Percentiles rank a stretch among this genome's conserved stretches.
These are phyloP conservation scores for Patiria miniata DNA, from an alignment of 35 echinoderm and acorn worm genomes.

Conservation along the genomic window DNA sequence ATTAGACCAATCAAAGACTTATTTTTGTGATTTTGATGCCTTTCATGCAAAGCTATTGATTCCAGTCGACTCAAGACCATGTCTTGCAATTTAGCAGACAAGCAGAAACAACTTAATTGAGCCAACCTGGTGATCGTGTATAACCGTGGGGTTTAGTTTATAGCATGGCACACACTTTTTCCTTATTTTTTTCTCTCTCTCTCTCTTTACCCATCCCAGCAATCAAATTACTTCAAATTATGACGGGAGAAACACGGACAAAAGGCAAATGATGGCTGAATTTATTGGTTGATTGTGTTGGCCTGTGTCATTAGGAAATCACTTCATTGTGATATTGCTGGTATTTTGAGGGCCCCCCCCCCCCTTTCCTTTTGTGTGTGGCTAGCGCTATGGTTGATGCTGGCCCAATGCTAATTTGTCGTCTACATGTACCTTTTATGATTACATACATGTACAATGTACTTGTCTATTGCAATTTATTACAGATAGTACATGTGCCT, in stretches of 20 bases:
- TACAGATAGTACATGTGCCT: no score
- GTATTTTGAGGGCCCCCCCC: no score
- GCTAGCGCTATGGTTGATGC: no score
- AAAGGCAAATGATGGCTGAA: background rate
- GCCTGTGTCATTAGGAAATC: background rate
- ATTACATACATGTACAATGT: no score
- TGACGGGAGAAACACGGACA: background rate
- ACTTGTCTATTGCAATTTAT: no score
- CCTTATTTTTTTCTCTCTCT: background rate
- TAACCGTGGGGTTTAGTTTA: background rate
- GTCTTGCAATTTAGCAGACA: no score
- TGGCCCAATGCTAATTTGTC: no score
- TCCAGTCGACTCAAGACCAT: background rate
- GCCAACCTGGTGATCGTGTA: background rate
- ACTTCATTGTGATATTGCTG: background rate
- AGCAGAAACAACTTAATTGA: background rate
- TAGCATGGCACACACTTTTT: background rate
- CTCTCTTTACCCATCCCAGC: background rate
- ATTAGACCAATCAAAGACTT: background rate
- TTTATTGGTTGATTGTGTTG: background rate
- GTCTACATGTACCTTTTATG: no score
- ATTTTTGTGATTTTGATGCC: background rate
- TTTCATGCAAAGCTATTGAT: no score
- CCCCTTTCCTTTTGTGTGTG: no score
- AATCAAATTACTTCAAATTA: slow-evolving; percentile 35